Percentiles rank a stretch among this genome's conserved stretches.
phyloP scores from a whole-genome alignment of 2,888 invertebrate genomes.

The Syritta pipiens region DNA sequence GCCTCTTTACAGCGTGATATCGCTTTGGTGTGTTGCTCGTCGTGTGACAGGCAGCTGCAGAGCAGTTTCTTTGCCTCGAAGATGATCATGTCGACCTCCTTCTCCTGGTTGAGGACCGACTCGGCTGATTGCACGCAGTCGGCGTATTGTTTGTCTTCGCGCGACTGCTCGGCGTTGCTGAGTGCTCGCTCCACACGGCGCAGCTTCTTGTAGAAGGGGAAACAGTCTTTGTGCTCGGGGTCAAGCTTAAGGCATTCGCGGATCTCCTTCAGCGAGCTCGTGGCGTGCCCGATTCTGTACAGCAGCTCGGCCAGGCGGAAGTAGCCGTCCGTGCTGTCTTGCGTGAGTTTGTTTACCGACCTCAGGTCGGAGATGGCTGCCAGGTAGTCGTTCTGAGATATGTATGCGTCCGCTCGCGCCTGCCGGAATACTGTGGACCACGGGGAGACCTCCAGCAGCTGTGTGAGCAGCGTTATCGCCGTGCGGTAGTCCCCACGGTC shows the following conservation, averaged over 20 bases:
- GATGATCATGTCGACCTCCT: slow-evolving; percentile 85
- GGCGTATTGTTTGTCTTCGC: slow-evolving; percentile 83
- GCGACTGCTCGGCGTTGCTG: slow-evolving; percentile 83
- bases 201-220: slow-evolving; percentile 96
- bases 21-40: slow-evolving; percentile 86
- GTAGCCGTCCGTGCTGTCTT: slow-evolving; percentile 93
- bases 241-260: slow-evolving; percentile 98
- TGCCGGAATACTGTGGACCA: slow-evolving; percentile 93
- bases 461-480: slow-evolving; percentile 84
- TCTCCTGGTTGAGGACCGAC: slow-evolving; percentile 85
- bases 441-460: slow-evolving; percentile 89
- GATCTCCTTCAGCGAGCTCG: slow-evolving; percentile 94
- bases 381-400: slow-evolving; percentile 87
- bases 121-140: slow-evolving; percentile 86
- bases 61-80: slow-evolving; percentile 88
- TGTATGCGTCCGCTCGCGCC: slow-evolving; percentile 91
- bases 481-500: slow-evolving; percentile 81
- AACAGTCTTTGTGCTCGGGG: slow-evolving; percentile 98
- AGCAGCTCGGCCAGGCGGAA: slow-evolving; percentile 87
- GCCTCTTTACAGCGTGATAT: slow-evolving; percentile 89
- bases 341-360: slow-evolving; percentile 92
- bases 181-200: slow-evolving; percentile 94
- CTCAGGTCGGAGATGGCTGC: slow-evolving; percentile 95
- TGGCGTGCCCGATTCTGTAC: slow-evolving; percentile 94
- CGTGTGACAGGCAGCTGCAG: slow-evolving; percentile 88